A percentile compares a stretch with the other conserved stretches of the same genome.
These are phyloP conservation scores for Microhierax caerulescens DNA, from an alignment of 2,797 vertebrate species.

Conservation along the genomic window DNA sequence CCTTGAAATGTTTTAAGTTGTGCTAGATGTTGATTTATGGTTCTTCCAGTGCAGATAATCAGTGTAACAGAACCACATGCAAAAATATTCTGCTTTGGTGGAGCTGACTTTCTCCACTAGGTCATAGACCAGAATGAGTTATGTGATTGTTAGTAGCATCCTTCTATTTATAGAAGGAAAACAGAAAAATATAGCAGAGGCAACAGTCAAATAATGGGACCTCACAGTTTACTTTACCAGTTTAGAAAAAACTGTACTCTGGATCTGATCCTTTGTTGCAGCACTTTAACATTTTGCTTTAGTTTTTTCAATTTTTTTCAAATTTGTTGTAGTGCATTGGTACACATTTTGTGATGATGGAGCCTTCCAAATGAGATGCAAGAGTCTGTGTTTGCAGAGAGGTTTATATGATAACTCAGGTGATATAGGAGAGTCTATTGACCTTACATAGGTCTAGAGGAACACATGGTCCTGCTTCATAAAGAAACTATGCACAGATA, in stretches of 20 bases:
- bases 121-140: constrained; percentile 23
- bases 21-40: neutral
- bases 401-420: neutral
- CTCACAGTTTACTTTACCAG: neutral
- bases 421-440: neutral
- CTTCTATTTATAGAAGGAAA: neutral
- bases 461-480: neutral
- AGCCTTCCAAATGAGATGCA: neutral
- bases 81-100: constrained; percentile 13
- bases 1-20: neutral
- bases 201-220: neutral
- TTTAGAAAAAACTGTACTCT: neutral
- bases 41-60: neutral
- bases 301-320: neutral
- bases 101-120: neutral
- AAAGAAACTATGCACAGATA: neutral
- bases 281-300: neutral
- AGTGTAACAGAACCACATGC: neutral
- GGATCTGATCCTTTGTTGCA: neutral
- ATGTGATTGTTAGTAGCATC: neutral
- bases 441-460: neutral
- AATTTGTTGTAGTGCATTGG: neutral
- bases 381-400: neutral
- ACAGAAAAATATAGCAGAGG: neutral
- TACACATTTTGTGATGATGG: neutral